Conservation (phyloP, 2,797 vertebrate genomes). For the Tauraco hartlaubi region DNA sequence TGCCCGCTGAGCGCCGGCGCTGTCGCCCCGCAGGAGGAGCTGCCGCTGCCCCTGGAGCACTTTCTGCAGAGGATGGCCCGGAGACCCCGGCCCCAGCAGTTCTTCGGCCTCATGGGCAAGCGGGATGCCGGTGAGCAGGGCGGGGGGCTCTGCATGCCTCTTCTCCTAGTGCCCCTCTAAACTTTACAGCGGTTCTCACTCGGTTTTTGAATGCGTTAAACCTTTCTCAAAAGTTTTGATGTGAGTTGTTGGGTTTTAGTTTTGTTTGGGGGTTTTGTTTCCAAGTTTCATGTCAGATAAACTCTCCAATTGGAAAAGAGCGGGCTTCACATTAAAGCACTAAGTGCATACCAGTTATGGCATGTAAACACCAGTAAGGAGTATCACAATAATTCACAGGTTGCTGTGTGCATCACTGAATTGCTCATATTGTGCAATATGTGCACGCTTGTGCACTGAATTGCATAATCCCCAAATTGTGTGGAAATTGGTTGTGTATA, state of each 20-base stretch:
- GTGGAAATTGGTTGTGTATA: neutral
- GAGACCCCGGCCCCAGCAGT: constrained; percentile 93
- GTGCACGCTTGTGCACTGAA: neutral
- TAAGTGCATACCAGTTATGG: too few relatives aligned
- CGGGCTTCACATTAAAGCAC: neutral
- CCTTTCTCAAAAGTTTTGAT: neutral
- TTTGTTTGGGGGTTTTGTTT: neutral
- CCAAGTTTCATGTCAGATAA: neutral
- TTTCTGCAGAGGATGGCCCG: constrained; percentile 92
- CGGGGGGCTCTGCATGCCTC: neutral
- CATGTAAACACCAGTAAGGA: fast-evolving
- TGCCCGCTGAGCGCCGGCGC: neutral
- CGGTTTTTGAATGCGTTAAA: fast-evolving
- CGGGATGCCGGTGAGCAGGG: constrained; percentile 85
- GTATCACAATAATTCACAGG: fast-evolving
- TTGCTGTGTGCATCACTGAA: fast-evolving
- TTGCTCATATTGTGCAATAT: neutral
- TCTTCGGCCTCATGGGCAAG: constrained; percentile 97
- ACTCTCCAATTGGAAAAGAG: constrained; percentile 7
- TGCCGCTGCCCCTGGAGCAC: constrained; percentile 88
- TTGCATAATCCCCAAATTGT: too few relatives aligned
- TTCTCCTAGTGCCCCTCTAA: fast-evolving
- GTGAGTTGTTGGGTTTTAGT: too few relatives aligned
- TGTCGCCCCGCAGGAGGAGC: constrained; percentile 83
- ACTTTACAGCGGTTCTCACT: fast-evolving